A percentile compares a stretch with the other conserved stretches of the same genome.
Conservation (phyloP, 2,888 invertebrate genomes). For the Syritta pipiens region DNA sequence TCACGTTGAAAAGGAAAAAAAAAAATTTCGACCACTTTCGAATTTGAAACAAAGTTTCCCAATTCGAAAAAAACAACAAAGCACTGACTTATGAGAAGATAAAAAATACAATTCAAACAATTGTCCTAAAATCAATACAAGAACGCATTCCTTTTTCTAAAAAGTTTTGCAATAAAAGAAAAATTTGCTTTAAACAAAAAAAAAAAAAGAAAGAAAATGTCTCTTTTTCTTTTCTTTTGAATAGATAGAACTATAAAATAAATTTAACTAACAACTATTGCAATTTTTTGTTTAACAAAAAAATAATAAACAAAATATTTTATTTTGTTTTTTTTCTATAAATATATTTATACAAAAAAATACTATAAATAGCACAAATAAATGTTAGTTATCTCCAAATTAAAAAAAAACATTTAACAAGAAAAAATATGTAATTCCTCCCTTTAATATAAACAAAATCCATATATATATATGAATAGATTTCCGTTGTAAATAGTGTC, state of each 20-base stretch:
- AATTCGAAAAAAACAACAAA: not conserved
- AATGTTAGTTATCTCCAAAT: slow-evolving; percentile 53
- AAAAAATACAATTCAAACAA: not conserved
- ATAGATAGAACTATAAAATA: slow-evolving; percentile 57
- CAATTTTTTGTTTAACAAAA: slow-evolving; percentile 60
- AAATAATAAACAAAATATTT: not conserved
- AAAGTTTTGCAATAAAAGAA: slow-evolving; percentile 35
- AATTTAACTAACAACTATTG: slow-evolving; percentile 19
- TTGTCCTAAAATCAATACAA: slow-evolving; percentile 32
- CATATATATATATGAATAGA: slow-evolving; percentile 13
- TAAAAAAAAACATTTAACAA: slow-evolving; percentile 17
- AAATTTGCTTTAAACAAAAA: slow-evolving; percentile 39
- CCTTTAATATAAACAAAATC: not conserved
- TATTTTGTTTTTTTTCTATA: slow-evolving; percentile 12
- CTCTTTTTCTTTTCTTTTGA: no score
- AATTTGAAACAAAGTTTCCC: slow-evolving; percentile 11
- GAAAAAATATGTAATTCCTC: slow-evolving; percentile 20
- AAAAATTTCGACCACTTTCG: slow-evolving; percentile 6
- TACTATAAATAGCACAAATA: slow-evolving; percentile 62
- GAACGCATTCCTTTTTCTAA: slow-evolving; percentile 50
- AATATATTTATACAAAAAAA: slow-evolving; percentile 18
- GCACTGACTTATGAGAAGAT: not conserved
- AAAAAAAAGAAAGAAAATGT: slow-evolving; percentile 11
- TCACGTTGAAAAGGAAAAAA: slow-evolving; percentile 1
- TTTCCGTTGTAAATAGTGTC: slow-evolving; percentile 62